Evolutionary conservation across 1,140 invertebrate species (phyloP).

Genomic region (Hormaphis cornu): DNA sequence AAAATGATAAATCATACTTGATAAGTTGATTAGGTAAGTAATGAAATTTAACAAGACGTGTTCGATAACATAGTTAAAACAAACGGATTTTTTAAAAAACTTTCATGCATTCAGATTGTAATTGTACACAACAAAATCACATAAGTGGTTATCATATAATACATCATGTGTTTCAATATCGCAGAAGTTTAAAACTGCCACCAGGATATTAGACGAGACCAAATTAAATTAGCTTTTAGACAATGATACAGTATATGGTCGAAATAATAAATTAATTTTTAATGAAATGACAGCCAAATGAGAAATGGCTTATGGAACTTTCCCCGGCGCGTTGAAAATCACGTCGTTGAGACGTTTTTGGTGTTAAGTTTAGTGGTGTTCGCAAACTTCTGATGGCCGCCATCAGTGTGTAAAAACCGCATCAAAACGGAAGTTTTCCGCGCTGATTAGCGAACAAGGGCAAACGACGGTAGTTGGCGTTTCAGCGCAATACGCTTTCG

Average conservation of each 20-base stretch:
- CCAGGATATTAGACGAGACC: too few species aligned
- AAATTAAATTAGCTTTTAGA: too few species aligned
- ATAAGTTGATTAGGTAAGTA: not conserved
- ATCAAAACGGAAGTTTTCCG: not conserved
- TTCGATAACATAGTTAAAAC: too few species aligned
- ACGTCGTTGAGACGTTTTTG: not conserved
- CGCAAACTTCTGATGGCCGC: not conserved
- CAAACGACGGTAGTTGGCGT: conserved; percentile 1
- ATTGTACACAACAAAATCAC: too few species aligned
- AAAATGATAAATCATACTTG: not conserved
- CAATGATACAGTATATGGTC: too few species aligned
- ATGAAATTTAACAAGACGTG: too few species aligned
- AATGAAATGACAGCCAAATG: not conserved
- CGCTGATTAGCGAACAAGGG: not conserved
- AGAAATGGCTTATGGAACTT: not conserved
- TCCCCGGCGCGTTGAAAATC: not conserved
- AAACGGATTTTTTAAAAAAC: too few species aligned
- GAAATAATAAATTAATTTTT: not conserved
- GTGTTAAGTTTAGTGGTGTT: not conserved
- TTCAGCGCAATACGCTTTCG: not conserved
- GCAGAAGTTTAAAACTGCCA: too few species aligned
- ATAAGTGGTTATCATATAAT: too few species aligned
- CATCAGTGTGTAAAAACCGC: not conserved
- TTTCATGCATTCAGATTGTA: too few species aligned
- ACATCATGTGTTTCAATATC: too few species aligned